These are phyloP conservation scores for Callimorpha dominula DNA, from an alignment of 2,888 invertebrate genomes.

Conservation along the genomic window DNA sequence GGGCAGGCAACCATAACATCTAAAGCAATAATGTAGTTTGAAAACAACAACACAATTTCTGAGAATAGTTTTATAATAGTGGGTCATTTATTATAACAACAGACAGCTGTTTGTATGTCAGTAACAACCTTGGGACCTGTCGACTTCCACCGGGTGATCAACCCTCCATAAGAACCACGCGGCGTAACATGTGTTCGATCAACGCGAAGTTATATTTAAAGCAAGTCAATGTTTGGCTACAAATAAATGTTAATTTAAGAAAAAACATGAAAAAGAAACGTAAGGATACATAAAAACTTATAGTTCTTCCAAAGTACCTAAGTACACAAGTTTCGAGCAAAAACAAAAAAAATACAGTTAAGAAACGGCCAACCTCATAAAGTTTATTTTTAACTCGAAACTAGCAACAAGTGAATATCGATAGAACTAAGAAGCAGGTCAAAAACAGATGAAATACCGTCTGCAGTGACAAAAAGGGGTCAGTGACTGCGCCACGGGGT, in stretches of 20 bases:
- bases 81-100: slow-evolving; percentile 39
- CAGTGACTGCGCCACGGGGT: slow-evolving; percentile 81
- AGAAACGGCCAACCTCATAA: slow-evolving; percentile 29
- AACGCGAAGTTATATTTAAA: slow-evolving; percentile 75
- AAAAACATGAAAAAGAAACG: slow-evolving; percentile 27
- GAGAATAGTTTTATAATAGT: slow-evolving; percentile 9
- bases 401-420: slow-evolving; percentile 50
- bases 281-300: slow-evolving; percentile 27
- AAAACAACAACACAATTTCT: slow-evolving; percentile 18
- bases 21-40: neutral
- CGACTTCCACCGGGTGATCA: slow-evolving; percentile 60
- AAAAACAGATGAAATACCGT: slow-evolving; percentile 69
- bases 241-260: slow-evolving; percentile 19
- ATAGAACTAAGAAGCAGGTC: slow-evolving; percentile 71
- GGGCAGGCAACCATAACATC: neutral
- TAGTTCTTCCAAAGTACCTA: slow-evolving; percentile 23
- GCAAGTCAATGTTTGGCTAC: slow-evolving; percentile 29
- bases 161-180: slow-evolving; percentile 65
- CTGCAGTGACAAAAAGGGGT: slow-evolving; percentile 77
- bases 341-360: slow-evolving; percentile 28
- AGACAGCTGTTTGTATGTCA: slow-evolving; percentile 61
- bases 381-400: slow-evolving; percentile 36
- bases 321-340: slow-evolving; percentile 14
- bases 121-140: slow-evolving; percentile 73
- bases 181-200: slow-evolving; percentile 75